A percentile compares a stretch with the other conserved stretches of the same genome.
Evolutionary conservation across 2,888 invertebrate species (phyloP).

Genomic region (Phortica okadai): DNA sequence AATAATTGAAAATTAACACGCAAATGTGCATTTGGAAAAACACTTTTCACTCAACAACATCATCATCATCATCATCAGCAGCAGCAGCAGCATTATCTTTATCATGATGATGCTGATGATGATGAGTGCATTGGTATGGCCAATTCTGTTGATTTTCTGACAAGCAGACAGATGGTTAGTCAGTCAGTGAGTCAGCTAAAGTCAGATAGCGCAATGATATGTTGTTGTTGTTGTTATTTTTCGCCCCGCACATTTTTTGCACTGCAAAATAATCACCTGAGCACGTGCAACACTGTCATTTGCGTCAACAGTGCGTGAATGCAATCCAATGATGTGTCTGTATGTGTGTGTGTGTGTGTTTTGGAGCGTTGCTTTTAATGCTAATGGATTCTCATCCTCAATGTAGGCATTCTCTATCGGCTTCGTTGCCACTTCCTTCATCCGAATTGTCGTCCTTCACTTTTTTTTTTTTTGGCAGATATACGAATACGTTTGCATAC

Average conservation of each 20-base stretch:
- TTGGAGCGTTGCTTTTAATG: background rate
- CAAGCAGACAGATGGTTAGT: background rate
- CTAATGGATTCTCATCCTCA: background rate
- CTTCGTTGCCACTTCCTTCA: background rate
- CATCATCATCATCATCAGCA: background rate
- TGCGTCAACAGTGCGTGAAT: background rate
- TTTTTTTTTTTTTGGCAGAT: background rate
- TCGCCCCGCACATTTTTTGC: no score
- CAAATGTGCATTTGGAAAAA: constrained; percentile 21
- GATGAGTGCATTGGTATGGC: background rate
- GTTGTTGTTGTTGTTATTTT: no score
- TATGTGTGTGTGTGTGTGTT: background rate
- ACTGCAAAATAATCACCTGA: background rate
- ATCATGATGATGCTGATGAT: background rate
- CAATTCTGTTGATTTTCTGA: background rate
- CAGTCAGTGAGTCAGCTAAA: no score
- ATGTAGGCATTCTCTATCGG: background rate
- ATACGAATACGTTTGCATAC: background rate
- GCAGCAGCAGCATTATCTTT: no score
- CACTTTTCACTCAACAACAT: background rate
- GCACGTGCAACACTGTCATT: background rate
- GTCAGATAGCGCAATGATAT: no score
- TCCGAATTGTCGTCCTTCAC: background rate
- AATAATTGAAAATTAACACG: constrained; percentile 23
- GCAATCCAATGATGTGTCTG: background rate